Evolutionary conservation across 2,888 invertebrate species (phyloP).

Genomic region (Scaptomyza reducta): DNA sequence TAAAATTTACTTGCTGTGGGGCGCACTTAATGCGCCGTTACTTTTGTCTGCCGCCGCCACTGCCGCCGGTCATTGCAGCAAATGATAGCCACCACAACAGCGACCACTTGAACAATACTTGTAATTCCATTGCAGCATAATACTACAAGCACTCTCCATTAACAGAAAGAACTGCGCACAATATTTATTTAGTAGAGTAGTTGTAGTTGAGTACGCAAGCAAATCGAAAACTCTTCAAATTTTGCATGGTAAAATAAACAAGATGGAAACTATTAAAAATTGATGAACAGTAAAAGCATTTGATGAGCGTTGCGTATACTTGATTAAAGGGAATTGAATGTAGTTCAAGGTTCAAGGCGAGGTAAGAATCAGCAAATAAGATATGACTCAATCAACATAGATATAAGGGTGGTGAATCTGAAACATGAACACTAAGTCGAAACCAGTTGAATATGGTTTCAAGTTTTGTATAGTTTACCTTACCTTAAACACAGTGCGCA

Average conservation of each 20-base stretch:
- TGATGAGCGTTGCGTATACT: neutral
- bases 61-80: constrained; percentile 47
- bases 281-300: neutral
- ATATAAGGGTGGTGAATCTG: too few species aligned
- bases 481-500: too few species aligned
- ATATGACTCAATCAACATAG: neutral
- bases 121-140: constrained; percentile 22
- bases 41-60: constrained; percentile 49
- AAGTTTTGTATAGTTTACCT: too few species aligned
- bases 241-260: constrained; percentile 1
- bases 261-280: constrained; percentile 5
- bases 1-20: constrained; percentile 49
- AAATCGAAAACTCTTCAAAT: constrained; percentile 12
- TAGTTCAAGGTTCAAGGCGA: neutral
- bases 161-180: constrained; percentile 18
- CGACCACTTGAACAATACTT: constrained; percentile 46
- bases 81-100: constrained; percentile 33
- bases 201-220: constrained; percentile 3
- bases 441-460: too few species aligned
- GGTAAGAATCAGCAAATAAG: neutral
- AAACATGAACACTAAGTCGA: too few species aligned
- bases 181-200: neutral
- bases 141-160: constrained; percentile 43
- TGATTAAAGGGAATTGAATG: neutral
- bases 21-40: constrained; percentile 68